phyloP scores from a whole-genome alignment of 2,888 invertebrate species.

The Hanleya hanleyi region DNA sequence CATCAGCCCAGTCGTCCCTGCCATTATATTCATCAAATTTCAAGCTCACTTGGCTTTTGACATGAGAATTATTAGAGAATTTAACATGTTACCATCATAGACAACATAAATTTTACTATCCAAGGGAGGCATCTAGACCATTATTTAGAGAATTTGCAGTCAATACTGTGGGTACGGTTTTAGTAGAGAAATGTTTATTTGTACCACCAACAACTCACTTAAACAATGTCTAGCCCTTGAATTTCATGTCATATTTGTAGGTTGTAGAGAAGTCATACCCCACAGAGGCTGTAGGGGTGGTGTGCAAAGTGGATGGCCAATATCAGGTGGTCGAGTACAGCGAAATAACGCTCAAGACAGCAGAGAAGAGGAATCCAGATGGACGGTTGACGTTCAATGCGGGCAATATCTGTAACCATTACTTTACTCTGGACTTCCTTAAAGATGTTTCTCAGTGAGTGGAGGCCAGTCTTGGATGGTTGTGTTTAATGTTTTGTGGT shows the following conservation, averaged over 20 bases:
- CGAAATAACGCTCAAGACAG: conserved; percentile 91
- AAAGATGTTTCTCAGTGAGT: conserved; percentile 80
- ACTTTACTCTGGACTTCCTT: conserved; percentile 92
- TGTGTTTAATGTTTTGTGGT: too few species aligned
- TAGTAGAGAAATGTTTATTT: too few species aligned
- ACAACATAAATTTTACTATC: too few species aligned
- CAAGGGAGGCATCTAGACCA: too few species aligned
- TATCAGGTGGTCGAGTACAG: conserved; percentile 97
- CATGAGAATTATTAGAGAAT: too few species aligned
- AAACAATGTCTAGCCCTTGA: background rate
- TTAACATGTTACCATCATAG: too few species aligned
- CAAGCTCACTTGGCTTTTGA: too few species aligned
- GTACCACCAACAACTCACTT: background rate
- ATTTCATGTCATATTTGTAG: conserved; percentile 67
- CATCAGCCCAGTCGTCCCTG: too few species aligned
- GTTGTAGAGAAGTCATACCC: conserved; percentile 91
- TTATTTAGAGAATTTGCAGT: too few species aligned
- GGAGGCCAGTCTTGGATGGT: too few species aligned
- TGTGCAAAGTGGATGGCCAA: conserved; percentile 91
- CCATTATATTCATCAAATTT: too few species aligned
- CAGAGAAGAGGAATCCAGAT: conserved; percentile 83
- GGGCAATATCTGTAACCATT: conserved; percentile 99
- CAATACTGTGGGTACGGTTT: too few species aligned
- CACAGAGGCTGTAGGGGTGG: conserved; percentile 95
- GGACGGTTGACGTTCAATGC: conserved; percentile 92